phyloP scores from a whole-genome alignment of 2,888 invertebrate genomes.

The Macrophya alboannulata region DNA sequence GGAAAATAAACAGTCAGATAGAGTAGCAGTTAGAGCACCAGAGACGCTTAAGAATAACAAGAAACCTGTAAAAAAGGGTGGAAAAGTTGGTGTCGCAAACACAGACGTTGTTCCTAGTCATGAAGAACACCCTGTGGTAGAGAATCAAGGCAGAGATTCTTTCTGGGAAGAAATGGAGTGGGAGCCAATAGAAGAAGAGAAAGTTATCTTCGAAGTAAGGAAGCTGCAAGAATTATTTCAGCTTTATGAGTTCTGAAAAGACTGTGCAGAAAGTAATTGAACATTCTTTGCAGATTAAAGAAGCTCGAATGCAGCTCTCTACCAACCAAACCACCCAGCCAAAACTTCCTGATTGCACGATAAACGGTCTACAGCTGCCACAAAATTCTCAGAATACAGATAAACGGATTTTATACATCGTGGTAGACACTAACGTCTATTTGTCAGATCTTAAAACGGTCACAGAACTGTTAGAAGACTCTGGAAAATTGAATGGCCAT shows the following conservation, averaged over 20 bases:
- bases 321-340: conserved; percentile 52
- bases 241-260: neutral
- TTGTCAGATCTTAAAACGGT: conserved; percentile 74
- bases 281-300: conserved; percentile 68
- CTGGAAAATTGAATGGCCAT: conserved; percentile 69
- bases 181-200: conserved; percentile 77
- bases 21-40: neutral
- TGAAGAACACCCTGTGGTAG: neutral
- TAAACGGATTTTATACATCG: conserved; percentile 70
- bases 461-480: conserved; percentile 69
- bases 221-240: neutral
- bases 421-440: conserved; percentile 79
- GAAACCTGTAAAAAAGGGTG: neutral
- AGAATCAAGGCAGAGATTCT: conserved; percentile 47
- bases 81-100: neutral
- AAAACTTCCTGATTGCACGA: conserved; percentile 60
- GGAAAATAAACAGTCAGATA: neutral
- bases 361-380: conserved; percentile 65
- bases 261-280: neutral
- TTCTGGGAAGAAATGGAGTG: conserved; percentile 78
- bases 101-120: neutral
- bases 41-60: neutral
- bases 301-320: conserved; percentile 70
- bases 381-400: conserved; percentile 46
- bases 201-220: conserved; percentile 73